Evolutionary conservation across 2,113 vertebrate genomes (phyloP).

Genomic region (Lagopus muta): DNA sequence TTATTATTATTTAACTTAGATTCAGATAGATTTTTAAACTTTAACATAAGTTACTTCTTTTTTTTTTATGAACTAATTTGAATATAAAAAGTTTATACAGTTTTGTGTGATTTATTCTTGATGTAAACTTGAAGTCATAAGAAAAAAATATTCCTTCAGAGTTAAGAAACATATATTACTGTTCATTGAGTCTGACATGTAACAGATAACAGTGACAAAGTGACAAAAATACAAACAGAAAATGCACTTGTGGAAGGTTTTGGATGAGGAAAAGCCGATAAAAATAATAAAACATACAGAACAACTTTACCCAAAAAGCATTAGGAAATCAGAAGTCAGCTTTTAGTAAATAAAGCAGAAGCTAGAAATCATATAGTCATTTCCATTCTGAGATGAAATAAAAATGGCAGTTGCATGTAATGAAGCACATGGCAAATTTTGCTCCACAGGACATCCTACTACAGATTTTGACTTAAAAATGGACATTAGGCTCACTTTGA

Average conservation of each 20-base stretch:
- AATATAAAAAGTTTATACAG: background rate
- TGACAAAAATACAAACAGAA: background rate
- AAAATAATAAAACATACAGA: background rate
- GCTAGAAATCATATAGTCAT: background rate
- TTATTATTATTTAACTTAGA: background rate
- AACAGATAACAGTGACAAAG: background rate
- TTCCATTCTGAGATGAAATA: background rate
- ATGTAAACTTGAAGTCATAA: background rate
- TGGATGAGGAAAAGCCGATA: background rate
- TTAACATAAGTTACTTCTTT: background rate
- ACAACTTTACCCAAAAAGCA: background rate
- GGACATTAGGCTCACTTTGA: background rate
- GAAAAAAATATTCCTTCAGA: background rate
- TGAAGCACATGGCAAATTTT: background rate
- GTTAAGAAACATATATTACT: background rate
- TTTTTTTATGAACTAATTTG: background rate
- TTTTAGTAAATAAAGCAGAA: background rate
- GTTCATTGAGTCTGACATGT: background rate
- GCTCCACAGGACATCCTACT: background rate
- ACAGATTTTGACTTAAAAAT: background rate
- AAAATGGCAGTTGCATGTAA: background rate
- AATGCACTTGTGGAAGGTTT: background rate
- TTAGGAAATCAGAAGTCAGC: background rate
- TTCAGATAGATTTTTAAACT: background rate
- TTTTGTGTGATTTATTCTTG: background rate